Base-by-base conservation (phyloP, 1,140 invertebrate genomes). In the Tigriopus japonicus region DNA sequence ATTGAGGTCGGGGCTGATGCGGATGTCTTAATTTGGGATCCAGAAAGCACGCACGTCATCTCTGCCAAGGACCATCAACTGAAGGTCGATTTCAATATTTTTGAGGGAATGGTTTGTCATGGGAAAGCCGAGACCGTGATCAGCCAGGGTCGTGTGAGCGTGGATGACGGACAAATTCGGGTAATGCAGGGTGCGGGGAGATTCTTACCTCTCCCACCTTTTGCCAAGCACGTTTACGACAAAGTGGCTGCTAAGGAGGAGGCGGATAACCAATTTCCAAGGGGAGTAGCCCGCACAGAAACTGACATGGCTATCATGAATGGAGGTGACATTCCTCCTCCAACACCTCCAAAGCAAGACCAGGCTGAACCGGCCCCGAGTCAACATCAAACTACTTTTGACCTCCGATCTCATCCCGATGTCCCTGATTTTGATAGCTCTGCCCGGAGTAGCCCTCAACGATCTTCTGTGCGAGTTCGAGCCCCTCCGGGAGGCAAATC, bases 1-100 rank as follows among this genome's bases (percentile, higher is more conserved):
- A 78, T 81, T 62, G 73, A 73, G n/a, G 74, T 74, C 54, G 79
- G 78, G n/a, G 78, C 78, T 10, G 80, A 81, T 72, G 79, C 79
- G 43, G 79, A 81, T 66, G 69, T 81, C 61, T 76, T 81, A 13
- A 70, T 81, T 62, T 81, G 79, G 79, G 76, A 81, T 67, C 73
- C 75, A 5, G 67, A 73, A 35, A 64, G 67, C n/a, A 69, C 66
- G 6, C 65, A 72, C 43, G 73, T 68, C 19, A 79, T 80, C 56
- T 77, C 75, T 12, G 73, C 76, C 3, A 72, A 74, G 62, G 79
- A 72, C 41, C 79, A 80, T 24, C 15, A 19, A 15, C 19, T 59
- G 2, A 42, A 53, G 13, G 19, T 41, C 14, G 41, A 53, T n/a
- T 56, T 41, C 67, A 68, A 35, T 66, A 71, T 64, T 42, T 52